Base-by-base conservation (phyloP, 2,888 invertebrate species). In the Nasonovia ribisnigri region DNA sequence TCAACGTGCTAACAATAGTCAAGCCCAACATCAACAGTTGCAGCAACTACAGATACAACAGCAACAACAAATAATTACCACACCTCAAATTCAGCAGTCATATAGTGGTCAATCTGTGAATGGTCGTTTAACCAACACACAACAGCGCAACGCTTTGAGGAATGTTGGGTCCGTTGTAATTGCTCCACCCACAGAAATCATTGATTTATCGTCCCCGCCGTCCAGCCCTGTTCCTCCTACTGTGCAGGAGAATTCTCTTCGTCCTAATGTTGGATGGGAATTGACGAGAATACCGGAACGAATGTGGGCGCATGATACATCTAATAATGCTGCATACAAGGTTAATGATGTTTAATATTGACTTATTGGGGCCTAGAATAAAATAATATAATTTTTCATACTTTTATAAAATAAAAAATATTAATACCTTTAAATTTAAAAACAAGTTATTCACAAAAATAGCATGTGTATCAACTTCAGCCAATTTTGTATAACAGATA, bases 191-290 rank as follows among this genome's bases (percentile, higher is more conserved):
- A 95, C 96, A 95, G 96, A 95, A 94, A 95, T 96, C 95, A 96
- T 96, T 95, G 96, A 96, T 96, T 96, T 96, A 95, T 96, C 96
- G 95, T 96, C 96, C 95, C 96, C 96, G 94, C 96, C 96, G 95
- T 96, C 96, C 95, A 95, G 95, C 5, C 95, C 95, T 13, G 95
- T 95, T 89, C 92, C 92, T 26, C 54, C 43, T 26, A 0, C 42
- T 54, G n/a, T 48, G 0, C 87, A 77, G 77, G 84, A 94, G 1
- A 29, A 24, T 4, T 6, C 26, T 48, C 36, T 77, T 3, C 43
- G 54, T 1, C 3, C 36, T 48, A 51, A 29, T 51, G 10, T 0
- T 36, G 84, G 57, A 42, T 93, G 86, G 93, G 57, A 60, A 48
- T 84, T 93, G 6, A 67, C 60, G 10, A 86, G 29, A 86, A 87